Evolutionary conservation across 2,888 invertebrate species (phyloP).

Genomic region (Lampropteryx suffumata): DNA sequence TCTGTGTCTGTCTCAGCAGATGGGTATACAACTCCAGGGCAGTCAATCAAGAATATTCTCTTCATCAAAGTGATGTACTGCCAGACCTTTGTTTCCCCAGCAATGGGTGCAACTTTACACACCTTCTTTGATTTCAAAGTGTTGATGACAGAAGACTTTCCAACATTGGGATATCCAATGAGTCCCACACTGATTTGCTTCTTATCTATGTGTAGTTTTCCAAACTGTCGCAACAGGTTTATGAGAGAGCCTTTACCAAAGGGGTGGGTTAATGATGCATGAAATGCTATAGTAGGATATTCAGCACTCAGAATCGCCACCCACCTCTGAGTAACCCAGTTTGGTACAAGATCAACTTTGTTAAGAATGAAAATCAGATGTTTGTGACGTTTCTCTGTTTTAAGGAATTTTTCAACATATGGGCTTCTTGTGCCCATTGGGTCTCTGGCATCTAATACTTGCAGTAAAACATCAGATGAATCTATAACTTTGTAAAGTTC

Average conservation of each 20-base stretch:
- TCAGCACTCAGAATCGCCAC: slow-evolving; percentile 96
- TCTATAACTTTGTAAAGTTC: slow-evolving; percentile 99
- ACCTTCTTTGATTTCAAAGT: slow-evolving; percentile 98
- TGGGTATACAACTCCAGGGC: slow-evolving; percentile 99
- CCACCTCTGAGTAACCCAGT: slow-evolving; percentile 99
- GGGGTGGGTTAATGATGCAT: slow-evolving; percentile 98
- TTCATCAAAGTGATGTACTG: slow-evolving; percentile 99
- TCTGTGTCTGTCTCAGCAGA: slow-evolving; percentile 97
- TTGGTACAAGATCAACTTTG: slow-evolving; percentile 97
- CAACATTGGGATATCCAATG: slow-evolving; percentile 99
- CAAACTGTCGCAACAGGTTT: slow-evolving; percentile 97
- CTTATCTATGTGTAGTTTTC: slow-evolving; percentile 96
- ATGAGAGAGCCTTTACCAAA: slow-evolving; percentile 99
- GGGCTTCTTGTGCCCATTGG: slow-evolving; percentile 97
- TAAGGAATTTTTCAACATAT: slow-evolving; percentile 95
- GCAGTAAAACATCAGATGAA: slow-evolving; percentile 98
- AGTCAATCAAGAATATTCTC: slow-evolving; percentile 98
- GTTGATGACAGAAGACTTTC: slow-evolving; percentile 99
- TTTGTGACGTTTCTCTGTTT: slow-evolving; percentile 97
- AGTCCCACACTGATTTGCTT: slow-evolving; percentile 99
- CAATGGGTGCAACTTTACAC: slow-evolving; percentile 99
- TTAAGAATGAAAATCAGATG: slow-evolving; percentile 98
- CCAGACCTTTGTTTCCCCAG: slow-evolving; percentile 99
- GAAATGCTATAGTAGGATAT: slow-evolving; percentile 99
- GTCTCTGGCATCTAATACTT: slow-evolving; percentile 98